Percentiles rank a stretch among this genome's conserved stretches.
Evolutionary conservation across 2,888 invertebrate genomes (phyloP).

Genomic region (Zelleria hepariella): DNA sequence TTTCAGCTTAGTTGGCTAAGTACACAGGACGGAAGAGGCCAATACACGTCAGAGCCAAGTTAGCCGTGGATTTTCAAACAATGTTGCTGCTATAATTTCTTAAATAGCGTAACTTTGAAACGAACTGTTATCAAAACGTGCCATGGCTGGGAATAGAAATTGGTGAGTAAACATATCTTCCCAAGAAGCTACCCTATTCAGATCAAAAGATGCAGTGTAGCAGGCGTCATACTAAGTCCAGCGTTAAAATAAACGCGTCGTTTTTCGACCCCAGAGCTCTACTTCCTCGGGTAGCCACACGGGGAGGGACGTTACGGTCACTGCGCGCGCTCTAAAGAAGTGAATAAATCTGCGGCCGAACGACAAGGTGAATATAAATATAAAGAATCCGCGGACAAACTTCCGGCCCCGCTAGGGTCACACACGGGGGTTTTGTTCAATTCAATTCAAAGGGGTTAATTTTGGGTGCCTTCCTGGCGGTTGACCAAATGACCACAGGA

Average conservation of each 20-base stretch:
- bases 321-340: slow-evolving; percentile 67
- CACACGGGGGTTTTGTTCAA: neutral
- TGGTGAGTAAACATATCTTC: too few relatives aligned
- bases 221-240: too few relatives aligned
- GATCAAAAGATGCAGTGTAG: too few relatives aligned
- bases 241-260: neutral
- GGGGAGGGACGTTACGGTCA: slow-evolving; percentile 51
- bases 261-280: slow-evolving; percentile 22
- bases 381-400: slow-evolving; percentile 68
- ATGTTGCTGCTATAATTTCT: too few relatives aligned
- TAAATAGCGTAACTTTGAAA: too few relatives aligned
- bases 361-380: slow-evolving; percentile 72
- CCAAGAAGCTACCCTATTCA: too few relatives aligned
- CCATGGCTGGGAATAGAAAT: too few relatives aligned
- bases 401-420: slow-evolving; percentile 55
- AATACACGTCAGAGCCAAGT: too few relatives aligned
- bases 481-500: neutral
- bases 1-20: too few relatives aligned
- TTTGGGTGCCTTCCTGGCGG: neutral
- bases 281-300: slow-evolving; percentile 27
- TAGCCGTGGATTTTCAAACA: too few relatives aligned
- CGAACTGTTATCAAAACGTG: too few relatives aligned
- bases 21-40: too few relatives aligned
- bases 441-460: neutral
- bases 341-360: slow-evolving; percentile 67